Base-by-base conservation (phyloP, 2,797 vertebrate species). In the Typhlichthys subterraneus region DNA sequence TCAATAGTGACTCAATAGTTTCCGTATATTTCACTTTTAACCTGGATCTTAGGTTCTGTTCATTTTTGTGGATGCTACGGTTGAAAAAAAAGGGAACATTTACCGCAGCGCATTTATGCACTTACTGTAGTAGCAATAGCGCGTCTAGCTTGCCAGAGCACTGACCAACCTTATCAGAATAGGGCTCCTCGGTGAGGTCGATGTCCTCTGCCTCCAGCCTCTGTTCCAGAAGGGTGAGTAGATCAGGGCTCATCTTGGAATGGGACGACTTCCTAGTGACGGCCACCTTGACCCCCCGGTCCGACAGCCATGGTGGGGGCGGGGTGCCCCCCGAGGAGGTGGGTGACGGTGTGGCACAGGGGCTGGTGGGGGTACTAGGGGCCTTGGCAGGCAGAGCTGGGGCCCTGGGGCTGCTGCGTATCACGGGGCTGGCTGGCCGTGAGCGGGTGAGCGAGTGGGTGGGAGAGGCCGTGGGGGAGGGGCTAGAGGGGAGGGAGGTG, bases 141-240 rank as follows among this genome's bases (percentile, higher is more conserved):
- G 4, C 4, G 38, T 42, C 8, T 15, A 52, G 15, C 15, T n/a
- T 17, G 49, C 7, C 5, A 29, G 29, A 31, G 53, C 17, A n/a
- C 13, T 29, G 5, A 29, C 82, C 70, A 77, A 98, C 98, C 95
- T 99, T 99, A 88, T 99, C 97, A 2, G 98, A 99, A 79, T 98
- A 99, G 0, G 98, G 98, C 73, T 99, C 97, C 80, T 98, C 95
- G 0, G 96, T 99, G n/a, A 99, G 95, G 69, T 99, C 96, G 12
- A 98, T 98, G 73, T 93, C 93, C 80, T 99, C 98, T 0, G 88
- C 88, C 17, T 90, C 92, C 63, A 99, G 80, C 82, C 95, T 95
- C 66, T 93, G 94, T 61, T 96, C 96, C 51, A 96, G 91, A 45
- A 96, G 83, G 65, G 90, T 93, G 64, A 96, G 92, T 72, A 97